A percentile compares a stretch with the other conserved stretches of the same genome.
These are phyloP conservation scores for Plutomurus gul DNA, from an alignment of 1,140 invertebrate genomes.

Conservation along the genomic window DNA sequence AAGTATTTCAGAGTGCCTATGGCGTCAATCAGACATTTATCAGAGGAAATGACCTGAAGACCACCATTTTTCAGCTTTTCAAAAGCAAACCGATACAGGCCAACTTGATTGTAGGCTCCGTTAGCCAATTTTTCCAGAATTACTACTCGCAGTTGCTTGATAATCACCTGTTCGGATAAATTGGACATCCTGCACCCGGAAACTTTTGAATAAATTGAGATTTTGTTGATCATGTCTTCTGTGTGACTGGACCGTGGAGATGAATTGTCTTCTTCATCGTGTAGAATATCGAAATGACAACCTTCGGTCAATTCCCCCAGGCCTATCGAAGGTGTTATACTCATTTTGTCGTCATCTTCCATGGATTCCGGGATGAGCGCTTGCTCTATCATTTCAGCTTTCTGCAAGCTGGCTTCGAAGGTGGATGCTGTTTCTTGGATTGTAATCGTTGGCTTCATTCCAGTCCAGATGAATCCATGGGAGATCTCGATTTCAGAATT, in stretches of 20 bases:
- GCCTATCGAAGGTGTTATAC: neutral
- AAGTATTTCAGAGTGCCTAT: slow-evolving; percentile 20
- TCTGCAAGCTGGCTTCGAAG: too few relatives aligned
- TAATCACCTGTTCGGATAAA: slow-evolving; percentile 32
- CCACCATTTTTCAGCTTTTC: slow-evolving; percentile 44
- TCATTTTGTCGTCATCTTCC: neutral
- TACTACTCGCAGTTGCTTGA: slow-evolving; percentile 32
- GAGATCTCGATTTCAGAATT: too few relatives aligned
- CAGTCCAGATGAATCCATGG: too few relatives aligned
- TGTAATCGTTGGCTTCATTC: too few relatives aligned
- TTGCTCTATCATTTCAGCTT: too few relatives aligned
- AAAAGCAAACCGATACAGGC: slow-evolving; percentile 28
- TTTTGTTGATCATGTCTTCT: slow-evolving; percentile 25
- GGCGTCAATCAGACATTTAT: slow-evolving; percentile 11
- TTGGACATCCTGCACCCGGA: slow-evolving; percentile 40
- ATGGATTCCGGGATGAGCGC: too few relatives aligned
- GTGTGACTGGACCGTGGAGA: neutral
- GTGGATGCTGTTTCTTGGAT: too few relatives aligned
- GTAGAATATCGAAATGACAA: neutral
- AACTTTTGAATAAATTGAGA: slow-evolving; percentile 45
- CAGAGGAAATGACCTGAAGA: slow-evolving; percentile 26
- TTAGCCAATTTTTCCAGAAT: slow-evolving; percentile 23
- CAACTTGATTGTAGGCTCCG: neutral
- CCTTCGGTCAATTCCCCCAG: neutral
- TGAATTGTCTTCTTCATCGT: neutral